Evolutionary conservation across 2,113 vertebrate species (phyloP).

Genomic region (Tringa solitaria): DNA sequence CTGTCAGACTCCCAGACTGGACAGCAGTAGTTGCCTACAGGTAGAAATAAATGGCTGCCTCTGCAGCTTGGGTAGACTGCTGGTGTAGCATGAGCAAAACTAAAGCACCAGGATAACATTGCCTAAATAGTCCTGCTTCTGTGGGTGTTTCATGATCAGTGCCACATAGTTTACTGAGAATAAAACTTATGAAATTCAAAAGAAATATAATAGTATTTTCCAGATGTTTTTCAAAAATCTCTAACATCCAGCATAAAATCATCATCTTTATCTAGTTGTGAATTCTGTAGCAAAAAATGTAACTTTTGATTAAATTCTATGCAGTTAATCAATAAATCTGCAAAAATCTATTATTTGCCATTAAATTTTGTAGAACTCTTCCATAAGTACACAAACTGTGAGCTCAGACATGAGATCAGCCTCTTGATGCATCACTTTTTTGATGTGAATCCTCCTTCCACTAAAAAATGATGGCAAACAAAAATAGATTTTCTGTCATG

Average conservation of each 20-base stretch:
- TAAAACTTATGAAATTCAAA: fast-evolving
- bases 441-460: background rate
- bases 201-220: background rate
- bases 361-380: background rate
- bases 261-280: background rate
- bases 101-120: fast-evolving
- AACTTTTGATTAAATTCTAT: background rate
- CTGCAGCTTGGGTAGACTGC: background rate
- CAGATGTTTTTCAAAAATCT: background rate
- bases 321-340: background rate
- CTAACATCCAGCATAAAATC: background rate
- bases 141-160: background rate
- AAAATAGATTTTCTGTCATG: constrained; percentile 49
- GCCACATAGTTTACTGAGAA: fast-evolving
- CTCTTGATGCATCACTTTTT: background rate
- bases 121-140: background rate
- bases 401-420: background rate
- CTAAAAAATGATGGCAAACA: background rate
- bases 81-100: fast-evolving
- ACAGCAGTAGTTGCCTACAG: background rate
- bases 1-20: background rate
- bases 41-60: background rate
- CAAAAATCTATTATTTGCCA: background rate
- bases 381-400: background rate
- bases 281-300: background rate